Conservation (phyloP, 2,113 vertebrate species). For the Copsychus sechellarum region DNA sequence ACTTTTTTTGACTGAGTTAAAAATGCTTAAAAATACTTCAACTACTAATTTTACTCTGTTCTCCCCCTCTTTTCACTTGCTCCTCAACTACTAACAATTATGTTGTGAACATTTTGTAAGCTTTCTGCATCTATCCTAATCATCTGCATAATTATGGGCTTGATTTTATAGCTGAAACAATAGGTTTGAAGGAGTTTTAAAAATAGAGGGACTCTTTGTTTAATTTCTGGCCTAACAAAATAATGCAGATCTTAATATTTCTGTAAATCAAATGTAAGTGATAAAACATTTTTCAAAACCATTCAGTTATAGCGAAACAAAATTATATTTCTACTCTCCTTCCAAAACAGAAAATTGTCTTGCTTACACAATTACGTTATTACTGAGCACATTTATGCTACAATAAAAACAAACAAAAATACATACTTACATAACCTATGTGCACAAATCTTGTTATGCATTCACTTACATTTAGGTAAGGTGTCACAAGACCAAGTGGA, state of each 20-base stretch:
- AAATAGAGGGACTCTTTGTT: neutral
- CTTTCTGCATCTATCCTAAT: neutral
- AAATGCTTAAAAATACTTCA: conserved; percentile 60
- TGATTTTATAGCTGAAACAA: neutral
- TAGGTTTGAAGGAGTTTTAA: neutral
- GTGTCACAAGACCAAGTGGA: neutral
- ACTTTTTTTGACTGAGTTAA: conserved; percentile 40
- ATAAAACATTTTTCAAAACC: neutral
- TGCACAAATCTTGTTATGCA: conserved; percentile 34
- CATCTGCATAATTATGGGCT: neutral
- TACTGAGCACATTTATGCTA: neutral
- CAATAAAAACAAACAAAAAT: neutral
- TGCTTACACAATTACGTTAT: neutral
- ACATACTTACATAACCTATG: neutral
- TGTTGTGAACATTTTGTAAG: neutral
- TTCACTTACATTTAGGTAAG: neutral
- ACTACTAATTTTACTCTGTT: neutral
- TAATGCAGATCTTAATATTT: neutral
- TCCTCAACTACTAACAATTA: conserved; percentile 55
- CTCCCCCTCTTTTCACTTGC: neutral
- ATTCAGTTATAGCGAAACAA: neutral
- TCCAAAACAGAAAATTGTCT: neutral
- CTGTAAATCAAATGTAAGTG: neutral
- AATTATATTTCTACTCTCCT: neutral
- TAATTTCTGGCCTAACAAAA: neutral